These are phyloP conservation scores for Dendrocopos noguchii DNA, from an alignment of 2,113 vertebrate genomes.

Conservation along the genomic window DNA sequence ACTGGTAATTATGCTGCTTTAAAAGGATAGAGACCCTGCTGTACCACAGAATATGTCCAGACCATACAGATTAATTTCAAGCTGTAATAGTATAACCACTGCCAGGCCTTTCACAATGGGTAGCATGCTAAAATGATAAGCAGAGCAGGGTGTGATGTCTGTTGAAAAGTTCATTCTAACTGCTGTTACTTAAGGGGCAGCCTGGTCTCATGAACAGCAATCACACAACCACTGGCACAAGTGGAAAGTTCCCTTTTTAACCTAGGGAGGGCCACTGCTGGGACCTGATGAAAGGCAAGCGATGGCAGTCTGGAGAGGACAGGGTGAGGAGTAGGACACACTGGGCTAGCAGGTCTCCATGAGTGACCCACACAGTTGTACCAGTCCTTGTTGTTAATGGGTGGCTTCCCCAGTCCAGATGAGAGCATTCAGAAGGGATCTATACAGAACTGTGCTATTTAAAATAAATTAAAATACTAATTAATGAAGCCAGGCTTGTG, in stretches of 20 bases:
- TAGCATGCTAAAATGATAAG: background rate
- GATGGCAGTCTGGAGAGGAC: background rate
- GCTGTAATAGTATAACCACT: background rate
- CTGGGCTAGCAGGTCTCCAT: background rate
- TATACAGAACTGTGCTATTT: background rate
- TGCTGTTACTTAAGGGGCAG: background rate
- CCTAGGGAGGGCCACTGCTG: background rate
- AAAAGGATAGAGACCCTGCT: background rate
- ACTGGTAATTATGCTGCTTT: background rate
- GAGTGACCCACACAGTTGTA: accelerated
- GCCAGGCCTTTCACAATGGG: background rate
- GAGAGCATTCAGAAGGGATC: background rate
- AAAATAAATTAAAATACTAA: background rate
- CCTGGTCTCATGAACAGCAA: background rate
- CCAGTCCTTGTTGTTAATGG: background rate
- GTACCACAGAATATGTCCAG: background rate
- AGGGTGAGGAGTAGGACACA: background rate
- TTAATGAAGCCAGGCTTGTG: background rate
- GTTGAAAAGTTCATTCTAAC: background rate
- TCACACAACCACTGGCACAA: background rate
- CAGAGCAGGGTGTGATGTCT: background rate
- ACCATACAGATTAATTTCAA: background rate
- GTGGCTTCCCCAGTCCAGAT: background rate
- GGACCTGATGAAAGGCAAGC: background rate
- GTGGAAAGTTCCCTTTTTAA: background rate